Base-by-base conservation (phyloP, 30 jellyfish, hydroid and myxozoan species). In the Nemopilema nomurai region DNA sequence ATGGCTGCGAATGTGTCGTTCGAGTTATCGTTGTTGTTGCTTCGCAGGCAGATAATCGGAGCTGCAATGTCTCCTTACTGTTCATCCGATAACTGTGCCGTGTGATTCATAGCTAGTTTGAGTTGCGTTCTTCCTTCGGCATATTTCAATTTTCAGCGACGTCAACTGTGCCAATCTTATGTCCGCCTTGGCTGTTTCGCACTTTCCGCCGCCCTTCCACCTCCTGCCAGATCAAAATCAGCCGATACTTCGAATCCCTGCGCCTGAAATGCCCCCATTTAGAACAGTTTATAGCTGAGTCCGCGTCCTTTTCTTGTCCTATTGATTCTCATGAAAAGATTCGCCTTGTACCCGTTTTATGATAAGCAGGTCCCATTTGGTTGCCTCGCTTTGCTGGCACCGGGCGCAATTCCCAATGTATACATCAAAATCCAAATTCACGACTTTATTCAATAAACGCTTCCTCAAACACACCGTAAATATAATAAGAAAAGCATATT, bases 251-350 rank as follows among this genome's bases (percentile, higher is more conserved):
- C 18, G 73, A 63, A 19, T 21, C 79, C 6, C 16, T 8, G 8
- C 79, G 23, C 79, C 18, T 21, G 52, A 18, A 69, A 17, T 21
- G 7, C 16, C 52, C 31, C 24, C 51, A 6, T 30, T 41, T 4
- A 26, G 21, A 19, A 68, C 8, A 24, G 41, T 28, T 68, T 53
- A 71, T 71, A 70, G 74, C 73, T 18, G 8, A 30, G n/a, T 16
- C n/a, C 63, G 92, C 92, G 92, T 83, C 92, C 75, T 83, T n/a
- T 83, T 68, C 92, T 71, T 71, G 92, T 83, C 18, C 32, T 53
- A 83, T 83, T 83, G 92, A 41, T 17, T 9, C 20, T 0, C 19
- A 19, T 51, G 49, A 66, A 71, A 73, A 73, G 86, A 50, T 21
- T 18, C 64, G 26, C 57, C 57, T 67, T 9, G 76, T 83, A 28